Percentiles rank a stretch among this genome's conserved stretches.
phyloP scores from a whole-genome alignment of 2,113 vertebrate species.

The Jacana jacana region DNA sequence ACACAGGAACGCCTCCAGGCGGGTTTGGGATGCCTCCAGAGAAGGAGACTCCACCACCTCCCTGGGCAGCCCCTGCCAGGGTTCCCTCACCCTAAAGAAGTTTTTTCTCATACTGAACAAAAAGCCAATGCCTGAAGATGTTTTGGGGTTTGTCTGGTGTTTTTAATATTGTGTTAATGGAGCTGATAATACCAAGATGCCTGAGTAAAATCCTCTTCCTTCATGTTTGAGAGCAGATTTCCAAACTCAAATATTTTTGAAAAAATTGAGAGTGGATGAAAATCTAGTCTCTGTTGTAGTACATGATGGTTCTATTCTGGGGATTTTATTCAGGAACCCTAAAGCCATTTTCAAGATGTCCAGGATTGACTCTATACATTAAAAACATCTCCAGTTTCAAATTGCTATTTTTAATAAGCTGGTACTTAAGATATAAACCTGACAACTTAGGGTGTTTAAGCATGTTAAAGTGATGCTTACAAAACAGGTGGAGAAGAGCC shows the following conservation, averaged over 20 bases:
- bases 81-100: no score
- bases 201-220: neutral
- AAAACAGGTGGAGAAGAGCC: neutral
- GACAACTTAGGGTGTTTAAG: neutral
- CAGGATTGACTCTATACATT: neutral
- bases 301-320: neutral
- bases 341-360: neutral
- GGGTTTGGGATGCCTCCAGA: no score
- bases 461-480: neutral
- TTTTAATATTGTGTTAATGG: neutral
- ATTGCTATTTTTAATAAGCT: neutral
- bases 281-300: neutral
- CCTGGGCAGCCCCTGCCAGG: no score
- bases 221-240: neutral
- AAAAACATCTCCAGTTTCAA: neutral
- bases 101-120: no score
- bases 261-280: neutral
- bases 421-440: neutral
- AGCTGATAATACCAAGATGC: neutral
- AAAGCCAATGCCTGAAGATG: neutral
- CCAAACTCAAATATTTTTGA: neutral
- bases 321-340: neutral
- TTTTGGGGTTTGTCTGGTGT: neutral
- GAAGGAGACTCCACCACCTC: no score
- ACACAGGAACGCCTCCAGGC: no score